Percentiles rank a stretch among this genome's conserved stretches.
phyloP scores from a whole-genome alignment of 2,888 invertebrate species.

The Notodonta ziczac region DNA sequence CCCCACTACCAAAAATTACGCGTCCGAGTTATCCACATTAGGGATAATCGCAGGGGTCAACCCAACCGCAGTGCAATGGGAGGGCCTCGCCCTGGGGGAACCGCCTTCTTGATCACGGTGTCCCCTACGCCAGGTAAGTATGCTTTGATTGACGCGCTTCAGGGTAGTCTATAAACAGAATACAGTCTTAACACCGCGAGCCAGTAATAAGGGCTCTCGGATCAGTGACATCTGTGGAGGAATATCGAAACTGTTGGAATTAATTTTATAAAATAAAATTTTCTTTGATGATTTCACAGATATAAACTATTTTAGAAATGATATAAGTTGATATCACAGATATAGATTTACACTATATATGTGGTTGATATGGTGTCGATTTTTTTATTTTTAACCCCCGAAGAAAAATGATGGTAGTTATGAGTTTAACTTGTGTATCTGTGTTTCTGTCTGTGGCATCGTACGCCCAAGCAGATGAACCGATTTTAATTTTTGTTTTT shows the following conservation, averaged over 20 bases:
- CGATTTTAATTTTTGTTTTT: too few relatives aligned
- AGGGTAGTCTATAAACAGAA: neutral
- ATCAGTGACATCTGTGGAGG: neutral
- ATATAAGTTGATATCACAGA: too few relatives aligned
- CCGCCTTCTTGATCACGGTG: slow-evolving; percentile 25
- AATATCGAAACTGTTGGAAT: neutral
- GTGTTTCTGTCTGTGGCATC: too few relatives aligned
- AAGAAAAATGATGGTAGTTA: too few relatives aligned
- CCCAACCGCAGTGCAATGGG: slow-evolving; percentile 25
- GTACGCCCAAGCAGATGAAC: too few relatives aligned
- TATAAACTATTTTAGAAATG: too few relatives aligned
- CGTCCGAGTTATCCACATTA: slow-evolving; percentile 25
- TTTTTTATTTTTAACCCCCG: too few relatives aligned
- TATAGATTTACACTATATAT: too few relatives aligned
- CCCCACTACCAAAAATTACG: slow-evolving; percentile 31
- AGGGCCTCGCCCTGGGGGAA: slow-evolving; percentile 31
- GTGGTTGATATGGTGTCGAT: too few relatives aligned
- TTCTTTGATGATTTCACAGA: too few relatives aligned
- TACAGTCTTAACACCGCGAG: neutral
- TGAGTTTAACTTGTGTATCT: too few relatives aligned
- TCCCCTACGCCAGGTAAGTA: slow-evolving; percentile 35
- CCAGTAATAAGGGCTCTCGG: neutral
- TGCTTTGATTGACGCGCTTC: slow-evolving; percentile 5
- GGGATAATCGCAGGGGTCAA: slow-evolving; percentile 27
- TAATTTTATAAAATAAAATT: too few relatives aligned